Conservation (phyloP, 2,113 vertebrate species). For the Protomyctophum bolini region DNA sequence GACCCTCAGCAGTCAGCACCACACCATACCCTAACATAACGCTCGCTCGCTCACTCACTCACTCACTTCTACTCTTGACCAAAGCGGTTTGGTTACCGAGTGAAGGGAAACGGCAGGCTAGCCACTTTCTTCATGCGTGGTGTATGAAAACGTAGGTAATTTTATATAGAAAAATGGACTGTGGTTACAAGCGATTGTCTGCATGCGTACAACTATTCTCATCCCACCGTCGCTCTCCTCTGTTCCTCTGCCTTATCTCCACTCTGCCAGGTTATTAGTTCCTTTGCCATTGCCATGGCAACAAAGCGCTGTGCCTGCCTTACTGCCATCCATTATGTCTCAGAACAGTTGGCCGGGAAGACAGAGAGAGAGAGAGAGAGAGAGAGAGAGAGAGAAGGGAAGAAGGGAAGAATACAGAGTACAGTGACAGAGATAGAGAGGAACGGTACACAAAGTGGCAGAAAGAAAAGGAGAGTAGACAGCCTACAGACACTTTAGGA, state of each 20-base stretch:
- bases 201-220: conserved; percentile 46
- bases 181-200: conserved; percentile 49
- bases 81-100: no score
- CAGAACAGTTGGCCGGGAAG: conserved; percentile 36
- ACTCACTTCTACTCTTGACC: conserved; percentile 6
- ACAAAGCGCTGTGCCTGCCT: conserved; percentile 73
- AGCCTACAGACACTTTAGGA: conserved; percentile 16
- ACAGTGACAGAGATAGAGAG: background rate
- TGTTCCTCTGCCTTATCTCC: conserved; percentile 67
- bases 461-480: conserved; percentile 11
- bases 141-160: no score
- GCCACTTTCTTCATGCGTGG: no score
- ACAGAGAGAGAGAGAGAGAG: conserved; percentile 11
- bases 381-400: background rate
- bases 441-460: background rate
- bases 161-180: conserved; percentile 11
- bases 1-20: no score
- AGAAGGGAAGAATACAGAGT: background rate
- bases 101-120: no score
- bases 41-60: no score
- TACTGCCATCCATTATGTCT: conserved; percentile 71
- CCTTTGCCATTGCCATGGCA: conserved; percentile 77
- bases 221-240: conserved; percentile 38
- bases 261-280: conserved; percentile 79
- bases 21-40: no score